A percentile compares a stretch with the other conserved stretches of the same genome.
Conservation (phyloP, 2,113 vertebrate genomes). For the Lasiurus cinereus region DNA sequence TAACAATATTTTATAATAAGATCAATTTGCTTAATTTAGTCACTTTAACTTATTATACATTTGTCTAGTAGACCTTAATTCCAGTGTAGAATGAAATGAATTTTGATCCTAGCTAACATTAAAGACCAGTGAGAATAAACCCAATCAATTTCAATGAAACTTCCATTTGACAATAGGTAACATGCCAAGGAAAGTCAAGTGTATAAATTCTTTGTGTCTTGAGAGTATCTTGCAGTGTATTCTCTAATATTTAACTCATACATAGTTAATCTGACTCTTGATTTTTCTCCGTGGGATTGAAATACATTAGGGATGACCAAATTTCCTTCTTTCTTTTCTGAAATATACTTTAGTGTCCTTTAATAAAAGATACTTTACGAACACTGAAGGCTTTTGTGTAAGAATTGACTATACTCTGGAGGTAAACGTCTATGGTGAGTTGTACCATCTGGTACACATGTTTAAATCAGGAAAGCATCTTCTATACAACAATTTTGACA, state of each 20-base stretch:
- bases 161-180: not conserved
- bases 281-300: not conserved
- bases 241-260: constrained; percentile 15
- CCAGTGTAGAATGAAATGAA: not conserved
- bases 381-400: not conserved
- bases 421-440: constrained; percentile 13
- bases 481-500: constrained; percentile 23
- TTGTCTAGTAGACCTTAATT: not conserved
- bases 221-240: not conserved
- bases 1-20: constrained; percentile 40
- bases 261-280: constrained; percentile 13
- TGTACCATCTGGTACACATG: constrained; percentile 24
- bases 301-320: constrained; percentile 14
- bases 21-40: not conserved
- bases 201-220: constrained; percentile 17
- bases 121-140: constrained; percentile 42
- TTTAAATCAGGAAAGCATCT: constrained; percentile 34
- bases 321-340: not conserved
- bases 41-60: not conserved
- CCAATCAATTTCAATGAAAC: not conserved
- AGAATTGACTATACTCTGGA: not conserved
- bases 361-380: constrained; percentile 57
- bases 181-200: not conserved
- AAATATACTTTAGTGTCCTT: constrained; percentile 16
- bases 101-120: not conserved